A percentile compares a stretch with the other conserved stretches of the same genome.
Conservation (phyloP, 2,797 vertebrate genomes). For the Pipistrellus kuhlii region DNA sequence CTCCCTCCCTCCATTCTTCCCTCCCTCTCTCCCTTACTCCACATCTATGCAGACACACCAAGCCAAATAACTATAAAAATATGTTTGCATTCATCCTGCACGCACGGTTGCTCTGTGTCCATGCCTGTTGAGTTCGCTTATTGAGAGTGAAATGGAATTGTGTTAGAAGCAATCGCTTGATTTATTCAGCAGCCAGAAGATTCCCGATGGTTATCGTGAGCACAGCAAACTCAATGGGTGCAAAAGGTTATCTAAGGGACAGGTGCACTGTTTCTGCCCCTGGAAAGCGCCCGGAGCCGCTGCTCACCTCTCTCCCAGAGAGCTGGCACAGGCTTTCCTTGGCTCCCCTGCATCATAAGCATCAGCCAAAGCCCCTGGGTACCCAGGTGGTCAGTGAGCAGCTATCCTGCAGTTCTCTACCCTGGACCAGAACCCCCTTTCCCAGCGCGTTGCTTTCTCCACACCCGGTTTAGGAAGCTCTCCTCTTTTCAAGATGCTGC, state of each 20-base stretch:
- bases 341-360: not conserved
- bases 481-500: not conserved
- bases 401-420: rapidly evolving
- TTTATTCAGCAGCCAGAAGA: conserved; percentile 71
- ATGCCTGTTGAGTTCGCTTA: not conserved
- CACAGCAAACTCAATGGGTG: conserved; percentile 52
- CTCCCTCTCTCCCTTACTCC: too few relatives aligned
- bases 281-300: conserved; percentile 68
- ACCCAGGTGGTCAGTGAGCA: not conserved
- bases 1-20: rapidly evolving
- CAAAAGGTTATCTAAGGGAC: conserved; percentile 81
- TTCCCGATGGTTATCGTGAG: conserved; percentile 81
- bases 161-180: conserved; percentile 56
- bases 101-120: not conserved
- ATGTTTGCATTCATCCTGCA: conserved; percentile 11
- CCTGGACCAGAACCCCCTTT: not conserved
- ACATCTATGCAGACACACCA: rapidly evolving
- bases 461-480: not conserved
- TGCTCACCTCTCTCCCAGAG: conserved; percentile 20
- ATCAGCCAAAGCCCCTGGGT: not conserved
- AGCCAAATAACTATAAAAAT: not conserved
- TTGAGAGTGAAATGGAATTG: conserved; percentile 11
- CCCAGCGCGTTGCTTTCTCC: rapidly evolving
- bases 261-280: conserved; percentile 75
- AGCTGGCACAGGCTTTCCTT: not conserved